Conservation (phyloP, 2,113 vertebrate genomes). For the Merops nubicus region DNA sequence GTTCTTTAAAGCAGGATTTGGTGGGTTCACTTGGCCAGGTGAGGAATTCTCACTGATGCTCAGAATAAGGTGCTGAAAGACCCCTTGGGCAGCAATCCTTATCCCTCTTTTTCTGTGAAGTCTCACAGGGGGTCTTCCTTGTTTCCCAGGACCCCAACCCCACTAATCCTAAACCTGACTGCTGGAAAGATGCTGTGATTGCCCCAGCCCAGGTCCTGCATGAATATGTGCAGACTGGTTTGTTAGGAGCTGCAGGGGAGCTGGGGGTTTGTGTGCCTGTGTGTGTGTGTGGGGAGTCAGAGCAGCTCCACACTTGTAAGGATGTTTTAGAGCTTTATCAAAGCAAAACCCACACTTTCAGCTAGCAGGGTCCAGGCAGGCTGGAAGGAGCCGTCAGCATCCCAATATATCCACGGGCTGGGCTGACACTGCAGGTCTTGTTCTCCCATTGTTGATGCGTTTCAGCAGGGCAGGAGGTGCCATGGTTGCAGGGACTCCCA, state of each 20-base stretch:
- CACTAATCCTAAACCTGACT: not conserved
- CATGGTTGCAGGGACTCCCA: fast-evolving
- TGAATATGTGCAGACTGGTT: fast-evolving
- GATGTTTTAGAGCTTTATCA: not conserved
- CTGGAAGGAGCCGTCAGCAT: not conserved
- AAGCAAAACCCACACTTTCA: not conserved
- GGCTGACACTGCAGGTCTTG: not conserved
- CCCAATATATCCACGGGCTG: not conserved
- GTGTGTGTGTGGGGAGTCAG: fast-evolving
- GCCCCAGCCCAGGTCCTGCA: not conserved
- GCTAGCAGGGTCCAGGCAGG: not conserved
- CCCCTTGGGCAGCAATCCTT: not conserved
- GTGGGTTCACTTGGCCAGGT: not conserved
- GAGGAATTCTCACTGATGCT: not conserved
- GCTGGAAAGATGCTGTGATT: not conserved
- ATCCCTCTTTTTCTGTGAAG: not conserved
- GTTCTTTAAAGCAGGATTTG: not conserved
- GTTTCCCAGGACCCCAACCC: not conserved
- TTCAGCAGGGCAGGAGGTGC: fast-evolving
- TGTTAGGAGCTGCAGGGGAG: not conserved
- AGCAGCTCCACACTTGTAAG: not conserved
- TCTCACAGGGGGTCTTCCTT: fast-evolving
- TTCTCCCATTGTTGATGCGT: fast-evolving
- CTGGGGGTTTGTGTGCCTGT: fast-evolving
- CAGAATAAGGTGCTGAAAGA: not conserved